A percentile compares a stretch with the other conserved stretches of the same genome.
phyloP scores from a whole-genome alignment of 2,113 vertebrate genomes.

The Oxyruncus cristatus region DNA sequence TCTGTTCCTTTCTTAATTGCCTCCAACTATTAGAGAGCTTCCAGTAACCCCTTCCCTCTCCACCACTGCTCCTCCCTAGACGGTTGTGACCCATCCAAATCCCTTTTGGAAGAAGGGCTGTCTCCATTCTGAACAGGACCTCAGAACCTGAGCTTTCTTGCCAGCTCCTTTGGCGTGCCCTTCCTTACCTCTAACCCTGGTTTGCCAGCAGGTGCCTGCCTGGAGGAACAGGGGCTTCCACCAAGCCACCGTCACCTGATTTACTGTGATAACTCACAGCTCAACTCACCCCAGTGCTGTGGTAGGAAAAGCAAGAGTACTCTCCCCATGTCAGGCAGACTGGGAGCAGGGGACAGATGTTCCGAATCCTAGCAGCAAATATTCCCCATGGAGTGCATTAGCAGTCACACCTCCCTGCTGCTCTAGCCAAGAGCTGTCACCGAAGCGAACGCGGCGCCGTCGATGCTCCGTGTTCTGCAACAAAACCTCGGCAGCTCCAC shows the following conservation, averaged over 20 bases:
- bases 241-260: background rate
- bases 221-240: background rate
- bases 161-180: background rate
- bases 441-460: fast-evolving
- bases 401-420: background rate
- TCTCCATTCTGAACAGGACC: background rate
- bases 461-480: background rate
- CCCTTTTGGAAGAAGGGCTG: background rate
- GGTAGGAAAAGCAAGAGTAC: background rate
- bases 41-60: background rate
- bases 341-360: background rate
- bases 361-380: background rate
- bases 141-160: background rate
- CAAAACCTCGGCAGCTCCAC: background rate
- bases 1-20: background rate
- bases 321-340: background rate
- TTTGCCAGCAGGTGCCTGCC: background rate
- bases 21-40: background rate
- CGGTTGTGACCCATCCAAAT: background rate
- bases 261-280: background rate
- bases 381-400: background rate
- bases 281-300: background rate
- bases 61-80: background rate
- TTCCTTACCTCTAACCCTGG: background rate
- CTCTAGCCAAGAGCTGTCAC: background rate